Evolutionary conservation across 2,888 invertebrate genomes (phyloP), one percentile per base, ranked within the genome.

Genomic region (Polymixis lichenea): DNA sequence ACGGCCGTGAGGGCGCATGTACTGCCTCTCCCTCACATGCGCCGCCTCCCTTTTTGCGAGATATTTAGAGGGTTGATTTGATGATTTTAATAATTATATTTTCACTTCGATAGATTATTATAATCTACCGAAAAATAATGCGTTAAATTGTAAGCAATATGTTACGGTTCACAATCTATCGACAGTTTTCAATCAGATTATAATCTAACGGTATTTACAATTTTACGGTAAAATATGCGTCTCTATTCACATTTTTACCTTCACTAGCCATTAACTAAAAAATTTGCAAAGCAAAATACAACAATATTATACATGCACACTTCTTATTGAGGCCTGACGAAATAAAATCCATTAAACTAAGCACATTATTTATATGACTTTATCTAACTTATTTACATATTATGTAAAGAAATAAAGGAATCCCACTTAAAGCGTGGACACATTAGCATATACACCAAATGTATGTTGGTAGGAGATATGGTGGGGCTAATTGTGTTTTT

Each of bases 361-460:
- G 72, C 72, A 74, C 67, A 87, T 88, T 87, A 88, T 87, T 89
- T 89, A 89, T 88, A 87, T 83, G 72, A 69, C 86, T 86, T 89
- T 89, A 90, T 90, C 89, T 32, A 65, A 15, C 46, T 68, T 32
- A 88, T 89, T 88, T 67, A 77, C 89, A 90, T 88, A 86, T 80
- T 85, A 78, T 84, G 82, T 77, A 67, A 75, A 77, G 78, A 86
- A 87, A 83, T 74, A 64, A 68, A 74, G 55, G 77, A 60, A 68
- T 68, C 72, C 66, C 69, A 81, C 80, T 79, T 87, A 87, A 89
- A 90, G 87, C 89, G 79, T 88, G 85, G 85, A 77, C 86, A 87
- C 89, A 93, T 94, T 93, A 92, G 85, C 91, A 92, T 93, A 89
- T 76, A 79, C 82, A 38, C 85, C 85, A 89, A 90, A 91, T 89